phyloP scores from a whole-genome alignment of 2,113 vertebrate species.

The Odobenus rosmarus region DNA sequence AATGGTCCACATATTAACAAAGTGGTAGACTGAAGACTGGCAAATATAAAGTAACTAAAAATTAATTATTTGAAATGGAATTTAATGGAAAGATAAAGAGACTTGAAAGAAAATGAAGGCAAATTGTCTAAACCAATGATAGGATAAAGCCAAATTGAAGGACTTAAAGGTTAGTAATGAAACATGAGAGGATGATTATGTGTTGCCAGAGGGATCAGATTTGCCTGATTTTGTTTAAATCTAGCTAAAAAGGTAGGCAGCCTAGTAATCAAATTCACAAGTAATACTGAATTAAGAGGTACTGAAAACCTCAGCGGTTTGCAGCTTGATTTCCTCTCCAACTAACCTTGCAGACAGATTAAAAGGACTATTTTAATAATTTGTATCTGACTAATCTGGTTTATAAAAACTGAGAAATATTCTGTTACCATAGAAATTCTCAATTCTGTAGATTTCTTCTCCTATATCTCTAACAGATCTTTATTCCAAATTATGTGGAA shows the following conservation, averaged over 20 bases:
- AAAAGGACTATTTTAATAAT: not conserved
- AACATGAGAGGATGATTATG: not conserved
- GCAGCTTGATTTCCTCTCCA: not conserved
- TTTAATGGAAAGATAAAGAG: not conserved
- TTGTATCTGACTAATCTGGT: not conserved
- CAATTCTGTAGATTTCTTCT: not conserved
- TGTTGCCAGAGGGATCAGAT: not conserved
- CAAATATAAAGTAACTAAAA: not conserved
- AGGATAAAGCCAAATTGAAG: not conserved
- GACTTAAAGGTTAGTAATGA: not conserved
- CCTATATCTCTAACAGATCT: not conserved
- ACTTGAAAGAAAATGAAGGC: not conserved
- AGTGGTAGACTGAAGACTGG: not conserved
- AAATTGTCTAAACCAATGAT: not conserved
- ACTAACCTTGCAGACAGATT: not conserved
- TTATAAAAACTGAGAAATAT: conserved; percentile 5
- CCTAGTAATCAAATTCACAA: conserved; percentile 24
- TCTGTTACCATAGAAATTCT: not conserved
- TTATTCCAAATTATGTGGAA: conserved; percentile 23
- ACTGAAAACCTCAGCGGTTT: not conserved
- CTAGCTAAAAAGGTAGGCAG: not conserved
- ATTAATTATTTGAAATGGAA: not conserved
- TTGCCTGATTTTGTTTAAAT: not conserved
- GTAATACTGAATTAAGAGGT: not conserved
- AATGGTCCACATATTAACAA: not conserved